Conservation (phyloP, 2,797 vertebrate species). For the Bradypodion ventrale region DNA sequence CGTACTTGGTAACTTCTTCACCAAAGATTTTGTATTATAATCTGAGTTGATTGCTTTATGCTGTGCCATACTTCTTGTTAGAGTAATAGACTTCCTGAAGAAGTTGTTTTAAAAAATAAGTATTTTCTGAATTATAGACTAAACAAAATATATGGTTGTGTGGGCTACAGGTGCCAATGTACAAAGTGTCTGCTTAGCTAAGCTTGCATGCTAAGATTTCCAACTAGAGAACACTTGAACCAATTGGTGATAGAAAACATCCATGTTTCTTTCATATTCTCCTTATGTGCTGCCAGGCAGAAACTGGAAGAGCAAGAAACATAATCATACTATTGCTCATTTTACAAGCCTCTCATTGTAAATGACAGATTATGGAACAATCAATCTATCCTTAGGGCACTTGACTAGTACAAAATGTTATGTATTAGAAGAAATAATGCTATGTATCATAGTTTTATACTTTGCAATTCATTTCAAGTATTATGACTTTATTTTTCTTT, state of each 20-base stretch:
- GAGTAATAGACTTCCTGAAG: background rate
- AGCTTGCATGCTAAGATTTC: background rate
- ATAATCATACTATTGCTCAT: background rate
- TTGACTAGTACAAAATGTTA: conserved; percentile 2
- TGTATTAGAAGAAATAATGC: background rate
- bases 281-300: background rate
- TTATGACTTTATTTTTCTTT: conserved; percentile 35
- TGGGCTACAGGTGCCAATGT: background rate
- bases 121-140: too few relatives aligned
- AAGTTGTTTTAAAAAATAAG: background rate
- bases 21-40: background rate
- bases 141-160: background rate
- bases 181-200: background rate
- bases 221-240: background rate
- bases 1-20: background rate
- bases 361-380: background rate
- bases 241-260: background rate
- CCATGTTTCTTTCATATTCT: background rate
- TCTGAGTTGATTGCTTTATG: background rate
- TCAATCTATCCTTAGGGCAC: conserved; percentile 22
- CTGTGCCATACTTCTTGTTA: background rate
- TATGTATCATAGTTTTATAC: background rate
- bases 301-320: background rate
- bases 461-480: conserved; percentile 11
- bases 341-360: conserved; percentile 1